phyloP scores from a whole-genome alignment of 2,797 vertebrate genomes.

The Spinibarbus caldwelli region DNA sequence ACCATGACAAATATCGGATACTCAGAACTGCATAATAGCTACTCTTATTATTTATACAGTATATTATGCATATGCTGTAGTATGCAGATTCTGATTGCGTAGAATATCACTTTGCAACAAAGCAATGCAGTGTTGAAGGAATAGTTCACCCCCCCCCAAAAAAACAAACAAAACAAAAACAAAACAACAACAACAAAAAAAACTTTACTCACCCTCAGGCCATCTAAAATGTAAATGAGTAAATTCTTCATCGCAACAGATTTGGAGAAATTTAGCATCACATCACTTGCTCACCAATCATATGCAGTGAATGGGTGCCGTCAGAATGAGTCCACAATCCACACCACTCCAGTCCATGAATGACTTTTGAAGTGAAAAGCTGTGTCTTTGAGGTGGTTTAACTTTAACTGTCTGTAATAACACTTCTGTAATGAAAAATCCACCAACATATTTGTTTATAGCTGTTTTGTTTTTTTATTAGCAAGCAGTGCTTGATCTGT shows the following conservation, averaged over 20 bases:
- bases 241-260: neutral
- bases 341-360: neutral
- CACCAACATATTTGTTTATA: neutral
- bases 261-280: neutral
- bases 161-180: no score
- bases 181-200: no score
- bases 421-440: neutral
- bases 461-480: no score
- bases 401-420: neutral
- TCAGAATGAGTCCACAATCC: neutral
- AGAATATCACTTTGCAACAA: neutral
- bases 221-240: neutral
- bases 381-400: no score
- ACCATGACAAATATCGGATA: neutral
- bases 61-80: neutral
- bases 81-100: neutral
- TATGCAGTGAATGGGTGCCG: neutral
- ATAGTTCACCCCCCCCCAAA: no score
- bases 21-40: neutral
- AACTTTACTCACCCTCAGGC: neutral
- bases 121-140: neutral
- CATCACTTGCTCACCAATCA: neutral
- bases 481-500: no score
- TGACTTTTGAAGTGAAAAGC: neutral
- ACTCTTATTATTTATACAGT: neutral